A percentile compares a stretch with the other conserved stretches of the same genome.
These are phyloP conservation scores for Craniophora ligustri DNA, from an alignment of 2,888 invertebrate species.

Conservation along the genomic window DNA sequence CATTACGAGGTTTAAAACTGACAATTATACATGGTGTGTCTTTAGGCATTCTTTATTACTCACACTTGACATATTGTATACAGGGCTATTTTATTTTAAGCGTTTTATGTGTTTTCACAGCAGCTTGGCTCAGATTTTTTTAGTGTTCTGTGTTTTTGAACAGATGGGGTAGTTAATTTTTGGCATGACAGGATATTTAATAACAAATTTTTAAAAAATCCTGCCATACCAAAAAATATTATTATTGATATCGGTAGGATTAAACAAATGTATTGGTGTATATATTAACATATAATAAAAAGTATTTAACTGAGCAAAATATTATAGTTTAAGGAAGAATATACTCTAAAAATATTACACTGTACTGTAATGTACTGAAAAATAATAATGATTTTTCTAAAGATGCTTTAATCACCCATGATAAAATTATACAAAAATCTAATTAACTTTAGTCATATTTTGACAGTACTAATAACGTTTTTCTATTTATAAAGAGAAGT, in stretches of 20 bases:
- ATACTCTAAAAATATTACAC: too few relatives aligned
- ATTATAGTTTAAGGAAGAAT: too few relatives aligned
- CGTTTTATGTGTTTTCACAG: constrained; percentile 79
- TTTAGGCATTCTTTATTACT: constrained; percentile 77
- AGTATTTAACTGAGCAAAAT: too few relatives aligned
- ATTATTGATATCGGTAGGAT: too few relatives aligned
- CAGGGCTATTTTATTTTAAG: constrained; percentile 72
- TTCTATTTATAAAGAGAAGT: constrained; percentile 19
- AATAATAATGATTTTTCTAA: too few relatives aligned
- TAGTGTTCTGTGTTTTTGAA: constrained; percentile 33
- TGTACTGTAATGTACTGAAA: too few relatives aligned
- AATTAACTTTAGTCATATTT: not conserved
- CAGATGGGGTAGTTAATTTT: constrained; percentile 32
- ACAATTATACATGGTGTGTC: constrained; percentile 76
- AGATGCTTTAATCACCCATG: too few relatives aligned
- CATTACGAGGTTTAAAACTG: constrained; percentile 76
- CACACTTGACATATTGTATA: constrained; percentile 69
- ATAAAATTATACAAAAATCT: too few relatives aligned
- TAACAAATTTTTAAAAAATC: not conserved
- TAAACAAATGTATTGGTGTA: too few relatives aligned
- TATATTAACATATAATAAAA: too few relatives aligned
- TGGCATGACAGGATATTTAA: constrained; percentile 13
- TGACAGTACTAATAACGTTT: not conserved
- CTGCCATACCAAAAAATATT: too few relatives aligned
- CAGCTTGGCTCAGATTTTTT: constrained; percentile 62